These are phyloP conservation scores for Chauna torquata DNA, from an alignment of 2,113 vertebrate genomes.

Conservation along the genomic window DNA sequence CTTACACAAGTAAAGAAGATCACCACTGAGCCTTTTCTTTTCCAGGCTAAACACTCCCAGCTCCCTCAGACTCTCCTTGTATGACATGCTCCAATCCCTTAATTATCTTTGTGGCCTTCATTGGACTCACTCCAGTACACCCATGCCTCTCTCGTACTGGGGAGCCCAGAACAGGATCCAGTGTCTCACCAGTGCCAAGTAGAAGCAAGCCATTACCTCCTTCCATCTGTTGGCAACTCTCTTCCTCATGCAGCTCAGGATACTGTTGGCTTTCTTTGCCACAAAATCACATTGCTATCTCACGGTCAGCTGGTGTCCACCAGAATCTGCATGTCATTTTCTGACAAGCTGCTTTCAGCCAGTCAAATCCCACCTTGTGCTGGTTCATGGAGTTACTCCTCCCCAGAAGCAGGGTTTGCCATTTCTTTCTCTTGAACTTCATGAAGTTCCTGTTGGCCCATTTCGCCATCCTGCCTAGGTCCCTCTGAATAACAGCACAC, in stretches of 20 bases:
- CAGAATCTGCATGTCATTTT: not conserved
- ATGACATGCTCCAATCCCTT: not conserved
- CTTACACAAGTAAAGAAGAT: not conserved
- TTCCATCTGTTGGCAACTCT: not conserved
- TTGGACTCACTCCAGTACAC: not conserved
- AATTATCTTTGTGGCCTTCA: not conserved
- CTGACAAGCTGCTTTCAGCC: not conserved
- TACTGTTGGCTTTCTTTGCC: not conserved
- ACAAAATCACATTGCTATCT: not conserved
- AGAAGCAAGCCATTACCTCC: not conserved
- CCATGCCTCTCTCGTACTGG: not conserved
- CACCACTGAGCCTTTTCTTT: not conserved
- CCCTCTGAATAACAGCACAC: not conserved
- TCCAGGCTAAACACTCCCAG: not conserved
- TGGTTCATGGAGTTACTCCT: not conserved
- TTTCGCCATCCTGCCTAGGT: not conserved
- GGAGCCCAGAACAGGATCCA: not conserved
- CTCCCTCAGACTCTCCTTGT: not conserved
- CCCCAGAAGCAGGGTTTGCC: not conserved
- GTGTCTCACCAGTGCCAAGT: fast-evolving
- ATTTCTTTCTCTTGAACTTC: not conserved
- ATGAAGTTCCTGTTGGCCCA: not conserved
- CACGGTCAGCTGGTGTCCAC: not conserved
- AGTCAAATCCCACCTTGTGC: not conserved
- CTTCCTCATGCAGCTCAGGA: not conserved